These are phyloP conservation scores for Phrixothrix hirtus DNA, from an alignment of 2,888 invertebrate species.

Conservation along the genomic window DNA sequence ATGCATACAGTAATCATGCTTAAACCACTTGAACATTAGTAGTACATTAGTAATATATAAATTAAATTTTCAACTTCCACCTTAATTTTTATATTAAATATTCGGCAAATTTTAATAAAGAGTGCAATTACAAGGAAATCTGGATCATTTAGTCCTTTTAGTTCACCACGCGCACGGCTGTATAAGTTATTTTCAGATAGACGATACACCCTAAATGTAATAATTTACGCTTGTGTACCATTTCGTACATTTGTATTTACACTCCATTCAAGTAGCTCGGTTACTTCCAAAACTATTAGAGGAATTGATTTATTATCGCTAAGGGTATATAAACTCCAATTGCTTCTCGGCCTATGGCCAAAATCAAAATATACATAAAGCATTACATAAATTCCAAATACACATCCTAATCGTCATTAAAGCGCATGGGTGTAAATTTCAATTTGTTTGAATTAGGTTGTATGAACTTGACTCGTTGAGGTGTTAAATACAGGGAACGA, in stretches of 20 bases:
- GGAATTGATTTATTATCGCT: constrained; percentile 15
- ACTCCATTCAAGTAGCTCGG: constrained; percentile 24
- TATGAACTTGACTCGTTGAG: constrained; percentile 7
- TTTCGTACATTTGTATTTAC: constrained; percentile 26
- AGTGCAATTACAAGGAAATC: too few relatives aligned
- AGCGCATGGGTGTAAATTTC: constrained; percentile 3
- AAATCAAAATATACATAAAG: too few relatives aligned
- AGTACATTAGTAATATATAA: too few relatives aligned
- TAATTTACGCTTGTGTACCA: constrained; percentile 30
- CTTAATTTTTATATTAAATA: too few relatives aligned
- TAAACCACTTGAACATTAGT: too few relatives aligned
- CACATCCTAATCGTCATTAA: constrained; percentile 5
- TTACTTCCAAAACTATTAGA: constrained; percentile 14
- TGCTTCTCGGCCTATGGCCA: too few relatives aligned
- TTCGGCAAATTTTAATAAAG: too few relatives aligned
- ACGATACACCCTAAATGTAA: constrained; percentile 23
- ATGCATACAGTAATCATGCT: too few relatives aligned
- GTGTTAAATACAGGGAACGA: constrained; percentile 7
- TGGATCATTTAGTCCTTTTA: too few relatives aligned
- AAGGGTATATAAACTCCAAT: background rate
- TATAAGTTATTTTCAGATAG: background rate
- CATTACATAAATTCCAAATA: too few relatives aligned
- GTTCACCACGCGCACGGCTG: too few relatives aligned
- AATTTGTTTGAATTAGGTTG: constrained; percentile 2
- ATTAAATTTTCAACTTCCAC: too few relatives aligned